A percentile compares a stretch with the other conserved stretches of the same genome.
Conservation (phyloP, 2,888 invertebrate genomes). For the Sepioteuthis lessoniana region DNA sequence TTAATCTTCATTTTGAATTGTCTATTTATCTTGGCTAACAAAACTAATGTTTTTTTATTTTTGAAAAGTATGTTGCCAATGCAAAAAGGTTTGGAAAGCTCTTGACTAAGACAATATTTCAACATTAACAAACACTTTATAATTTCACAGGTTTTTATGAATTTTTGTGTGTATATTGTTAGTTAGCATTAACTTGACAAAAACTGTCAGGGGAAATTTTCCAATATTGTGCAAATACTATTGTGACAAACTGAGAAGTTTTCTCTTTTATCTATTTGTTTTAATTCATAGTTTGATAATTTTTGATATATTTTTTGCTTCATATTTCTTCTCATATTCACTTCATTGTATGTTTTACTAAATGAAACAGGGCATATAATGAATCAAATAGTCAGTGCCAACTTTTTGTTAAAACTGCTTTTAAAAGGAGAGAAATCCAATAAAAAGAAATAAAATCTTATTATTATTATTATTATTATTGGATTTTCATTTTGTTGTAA, state of each 20-base stretch:
- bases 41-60: too few species aligned
- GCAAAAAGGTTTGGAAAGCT: too few species aligned
- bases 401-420: conserved; percentile 6
- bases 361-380: conserved; percentile 33
- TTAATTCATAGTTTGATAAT: background rate
- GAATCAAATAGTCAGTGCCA: conserved; percentile 33
- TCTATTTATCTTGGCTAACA: too few species aligned
- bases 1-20: too few species aligned
- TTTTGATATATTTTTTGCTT: background rate
- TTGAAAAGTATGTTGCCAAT: too few species aligned
- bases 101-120: background rate
- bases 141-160: background rate
- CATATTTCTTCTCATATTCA: background rate
- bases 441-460: background rate
- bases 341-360: background rate
- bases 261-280: background rate
- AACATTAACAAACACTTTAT: background rate
- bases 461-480: too few species aligned
- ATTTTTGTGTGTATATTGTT: background rate
- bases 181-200: background rate
- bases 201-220: conserved; percentile 2
- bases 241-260: background rate
- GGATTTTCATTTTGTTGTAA: background rate
- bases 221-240: background rate
- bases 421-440: conserved; percentile 33